These are phyloP conservation scores for Indri indri DNA, from an alignment of 2,113 vertebrate species.

Conservation along the genomic window DNA sequence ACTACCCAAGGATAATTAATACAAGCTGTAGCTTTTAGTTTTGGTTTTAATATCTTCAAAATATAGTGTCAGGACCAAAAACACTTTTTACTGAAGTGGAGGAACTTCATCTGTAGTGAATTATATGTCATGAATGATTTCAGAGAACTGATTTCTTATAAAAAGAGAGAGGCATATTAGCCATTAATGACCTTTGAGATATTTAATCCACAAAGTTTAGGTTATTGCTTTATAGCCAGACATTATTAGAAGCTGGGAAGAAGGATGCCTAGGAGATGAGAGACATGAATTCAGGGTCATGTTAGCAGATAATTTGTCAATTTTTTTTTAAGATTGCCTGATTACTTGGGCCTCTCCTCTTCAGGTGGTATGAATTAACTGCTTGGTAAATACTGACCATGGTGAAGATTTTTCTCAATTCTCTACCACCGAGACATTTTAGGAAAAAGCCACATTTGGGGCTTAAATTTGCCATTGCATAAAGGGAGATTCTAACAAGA, in stretches of 20 bases:
- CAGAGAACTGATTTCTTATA: slow-evolving; percentile 59
- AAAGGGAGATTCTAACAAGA: neutral
- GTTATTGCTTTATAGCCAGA: neutral
- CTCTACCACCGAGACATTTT: neutral
- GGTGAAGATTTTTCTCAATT: neutral
- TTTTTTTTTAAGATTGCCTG: neutral
- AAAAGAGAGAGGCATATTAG: slow-evolving; percentile 6
- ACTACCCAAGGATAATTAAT: slow-evolving; percentile 64
- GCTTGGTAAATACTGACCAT: neutral
- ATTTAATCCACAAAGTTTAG: neutral
- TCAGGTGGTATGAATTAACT: neutral
- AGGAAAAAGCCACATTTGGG: neutral
- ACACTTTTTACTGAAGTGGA: slow-evolving; percentile 38
- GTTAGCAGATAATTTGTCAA: neutral
- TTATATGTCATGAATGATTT: slow-evolving; percentile 53
- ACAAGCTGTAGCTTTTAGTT: slow-evolving; percentile 67
- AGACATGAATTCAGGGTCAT: neutral
- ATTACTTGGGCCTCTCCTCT: neutral
- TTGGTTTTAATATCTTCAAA: slow-evolving; percentile 66
- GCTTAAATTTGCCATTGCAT: neutral
- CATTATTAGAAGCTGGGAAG: neutral
- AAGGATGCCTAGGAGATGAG: neutral
- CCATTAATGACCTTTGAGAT: slow-evolving; percentile 39
- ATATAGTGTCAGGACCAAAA: slow-evolving; percentile 51
- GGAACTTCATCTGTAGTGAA: slow-evolving; percentile 65